Percentiles rank a stretch among this genome's conserved stretches.
Conservation (phyloP, 2,888 invertebrate species). For the Orthonevra nobilis region DNA sequence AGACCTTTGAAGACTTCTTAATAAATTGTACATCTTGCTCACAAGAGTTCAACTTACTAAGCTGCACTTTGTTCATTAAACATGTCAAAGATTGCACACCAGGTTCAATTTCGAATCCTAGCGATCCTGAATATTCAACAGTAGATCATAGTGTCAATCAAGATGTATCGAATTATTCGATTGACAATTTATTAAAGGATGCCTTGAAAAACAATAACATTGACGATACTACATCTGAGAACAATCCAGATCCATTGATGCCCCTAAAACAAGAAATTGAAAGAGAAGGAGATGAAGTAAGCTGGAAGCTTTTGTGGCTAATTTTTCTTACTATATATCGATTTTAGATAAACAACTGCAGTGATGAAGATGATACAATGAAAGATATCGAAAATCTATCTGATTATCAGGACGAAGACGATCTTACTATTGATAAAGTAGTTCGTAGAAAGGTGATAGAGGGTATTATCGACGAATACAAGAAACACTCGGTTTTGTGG, state of each 20-base stretch:
- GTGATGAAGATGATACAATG: neutral
- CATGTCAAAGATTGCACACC: conserved; percentile 15
- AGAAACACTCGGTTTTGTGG: conserved; percentile 45
- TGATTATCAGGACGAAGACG: conserved; percentile 13
- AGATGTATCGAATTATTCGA: too few relatives aligned
- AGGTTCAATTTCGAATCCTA: too few relatives aligned
- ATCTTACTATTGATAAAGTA: conserved; percentile 40
- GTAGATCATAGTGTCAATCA: too few relatives aligned
- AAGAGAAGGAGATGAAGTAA: conserved; percentile 2
- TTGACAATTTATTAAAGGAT: neutral
- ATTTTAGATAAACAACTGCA: too few relatives aligned
- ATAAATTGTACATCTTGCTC: conserved; percentile 13
- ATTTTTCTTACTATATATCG: too few relatives aligned
- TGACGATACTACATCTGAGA: neutral
- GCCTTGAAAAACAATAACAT: too few relatives aligned
- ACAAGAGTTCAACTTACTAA: conserved; percentile 23
- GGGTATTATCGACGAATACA: conserved; percentile 24
- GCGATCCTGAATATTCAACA: neutral
- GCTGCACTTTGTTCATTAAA: conserved; percentile 32
- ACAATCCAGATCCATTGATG: neutral
- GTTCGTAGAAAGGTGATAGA: neutral
- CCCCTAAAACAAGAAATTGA: conserved; percentile 1
- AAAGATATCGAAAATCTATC: conserved; percentile 15
- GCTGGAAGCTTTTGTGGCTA: neutral
- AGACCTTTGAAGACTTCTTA: conserved; percentile 3